A percentile compares a stretch with the other conserved stretches of the same genome.
Conservation (phyloP, 92 coral and sea anemone genomes). For the Ricordea florida region DNA sequence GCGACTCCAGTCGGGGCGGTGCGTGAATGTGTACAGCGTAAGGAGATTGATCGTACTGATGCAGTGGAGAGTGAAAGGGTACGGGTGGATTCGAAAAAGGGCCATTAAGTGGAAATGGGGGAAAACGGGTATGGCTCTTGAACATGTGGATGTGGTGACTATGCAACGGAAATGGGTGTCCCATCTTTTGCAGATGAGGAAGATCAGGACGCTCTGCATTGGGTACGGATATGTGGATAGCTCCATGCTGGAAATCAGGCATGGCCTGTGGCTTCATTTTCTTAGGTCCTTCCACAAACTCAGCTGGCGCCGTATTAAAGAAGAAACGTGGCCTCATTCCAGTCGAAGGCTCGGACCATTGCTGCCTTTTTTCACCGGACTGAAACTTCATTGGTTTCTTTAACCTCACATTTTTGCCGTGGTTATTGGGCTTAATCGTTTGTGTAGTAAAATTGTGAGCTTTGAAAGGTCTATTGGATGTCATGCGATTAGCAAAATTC, state of each 20-base stretch:
- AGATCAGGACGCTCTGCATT: conserved; percentile 19
- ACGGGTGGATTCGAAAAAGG: too few relatives aligned
- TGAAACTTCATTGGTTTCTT: conserved; percentile 10
- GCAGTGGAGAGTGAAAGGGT: not conserved
- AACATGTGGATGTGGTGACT: not conserved
- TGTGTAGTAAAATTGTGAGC: conserved; percentile 1
- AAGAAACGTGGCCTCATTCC: conserved; percentile 45
- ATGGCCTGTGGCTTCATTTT: conserved; percentile 19
- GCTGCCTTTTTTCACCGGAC: conserved; percentile 43
- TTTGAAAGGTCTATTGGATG: conserved; percentile 14
- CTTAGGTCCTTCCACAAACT: not conserved
- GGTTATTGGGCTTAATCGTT: not conserved
- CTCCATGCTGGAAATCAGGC: conserved; percentile 3
- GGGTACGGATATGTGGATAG: conserved; percentile 17
- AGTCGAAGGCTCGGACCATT: conserved; percentile 7
- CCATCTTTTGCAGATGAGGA: conserved; percentile 11
- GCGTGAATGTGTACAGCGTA: conserved; percentile 35
- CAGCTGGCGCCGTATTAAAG: conserved; percentile 43
- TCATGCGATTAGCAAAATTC: conserved; percentile 15
- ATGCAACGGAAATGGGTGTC: not conserved
- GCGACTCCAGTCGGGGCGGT: conserved; percentile 17
- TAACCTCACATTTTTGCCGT: not conserved
- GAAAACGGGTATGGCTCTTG: not conserved
- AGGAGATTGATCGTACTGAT: conserved; percentile 18
- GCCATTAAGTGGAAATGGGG: conserved; percentile 4